A percentile compares a stretch with the other conserved stretches of the same genome.
Evolutionary conservation across 2,797 vertebrate genomes (phyloP).

Genomic region (Pelobates cultripes): DNA sequence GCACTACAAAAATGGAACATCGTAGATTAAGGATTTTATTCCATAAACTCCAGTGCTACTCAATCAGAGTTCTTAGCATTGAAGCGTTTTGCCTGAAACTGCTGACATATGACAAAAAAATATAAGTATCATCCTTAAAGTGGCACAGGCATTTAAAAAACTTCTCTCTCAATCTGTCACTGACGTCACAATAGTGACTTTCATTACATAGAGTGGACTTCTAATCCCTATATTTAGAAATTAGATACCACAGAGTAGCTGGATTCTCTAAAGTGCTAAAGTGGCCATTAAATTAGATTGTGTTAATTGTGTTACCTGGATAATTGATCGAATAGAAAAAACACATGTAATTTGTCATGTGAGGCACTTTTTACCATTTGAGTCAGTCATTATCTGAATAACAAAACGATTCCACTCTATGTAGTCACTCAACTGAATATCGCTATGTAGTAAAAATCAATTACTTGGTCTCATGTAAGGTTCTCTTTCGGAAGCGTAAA

Average conservation of each 20-base stretch:
- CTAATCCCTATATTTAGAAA: not conserved
- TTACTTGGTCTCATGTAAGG: conserved; percentile 75
- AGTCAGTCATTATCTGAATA: not conserved
- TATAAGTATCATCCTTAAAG: not conserved
- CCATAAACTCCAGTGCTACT: no score
- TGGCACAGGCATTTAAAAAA: not conserved
- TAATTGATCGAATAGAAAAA: not conserved
- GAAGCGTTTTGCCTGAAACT: no score
- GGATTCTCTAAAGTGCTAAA: not conserved
- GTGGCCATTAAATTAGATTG: not conserved
- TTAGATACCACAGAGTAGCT: not conserved
- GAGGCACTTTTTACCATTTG: no score
- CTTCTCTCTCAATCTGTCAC: not conserved
- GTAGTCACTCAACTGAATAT: not conserved
- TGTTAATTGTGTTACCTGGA: not conserved
- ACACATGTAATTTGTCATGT: no score
- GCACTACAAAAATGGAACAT: no score
- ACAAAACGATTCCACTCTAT: not conserved
- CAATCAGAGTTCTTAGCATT: no score
- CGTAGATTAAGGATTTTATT: no score
- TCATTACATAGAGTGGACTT: not conserved
- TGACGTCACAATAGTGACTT: not conserved
- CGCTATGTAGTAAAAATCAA: not conserved
- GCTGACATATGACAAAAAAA: no score
- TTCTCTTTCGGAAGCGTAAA: conserved; percentile 68